These are phyloP conservation scores for Leptinotarsa texana DNA, from an alignment of 1,140 invertebrate genomes.

Conservation along the genomic window DNA sequence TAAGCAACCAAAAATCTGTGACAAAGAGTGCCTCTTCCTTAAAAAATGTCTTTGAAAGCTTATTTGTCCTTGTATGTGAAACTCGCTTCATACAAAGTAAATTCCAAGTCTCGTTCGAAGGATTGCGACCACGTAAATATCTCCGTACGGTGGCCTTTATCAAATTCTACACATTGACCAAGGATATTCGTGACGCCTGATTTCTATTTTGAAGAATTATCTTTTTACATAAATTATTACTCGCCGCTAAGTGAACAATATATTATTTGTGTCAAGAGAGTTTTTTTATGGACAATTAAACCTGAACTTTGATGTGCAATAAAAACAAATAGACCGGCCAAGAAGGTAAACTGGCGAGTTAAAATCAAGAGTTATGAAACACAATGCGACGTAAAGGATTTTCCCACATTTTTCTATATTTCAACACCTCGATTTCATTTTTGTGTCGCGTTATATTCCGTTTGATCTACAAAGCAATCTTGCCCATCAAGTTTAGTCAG, in stretches of 20 bases:
- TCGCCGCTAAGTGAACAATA: slow-evolving; percentile 15
- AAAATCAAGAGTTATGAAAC: background rate
- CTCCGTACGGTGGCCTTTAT: background rate
- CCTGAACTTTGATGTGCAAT: slow-evolving; percentile 16
- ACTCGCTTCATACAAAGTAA: too few species aligned
- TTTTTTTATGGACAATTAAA: slow-evolving; percentile 14
- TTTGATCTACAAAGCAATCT: too few species aligned
- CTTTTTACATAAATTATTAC: slow-evolving; percentile 18
- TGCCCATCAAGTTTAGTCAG: too few species aligned
- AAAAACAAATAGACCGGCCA: background rate
- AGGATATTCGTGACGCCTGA: slow-evolving; percentile 9
- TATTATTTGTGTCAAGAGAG: slow-evolving; percentile 20
- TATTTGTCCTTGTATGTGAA: too few species aligned
- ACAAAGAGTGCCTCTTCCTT: too few species aligned
- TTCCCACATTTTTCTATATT: background rate
- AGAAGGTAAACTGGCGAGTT: background rate
- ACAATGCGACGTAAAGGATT: background rate
- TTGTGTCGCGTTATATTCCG: too few species aligned
- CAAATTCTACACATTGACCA: slow-evolving; percentile 11
- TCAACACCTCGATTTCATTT: too few species aligned
- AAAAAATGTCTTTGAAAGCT: too few species aligned
- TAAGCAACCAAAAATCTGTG: too few species aligned
- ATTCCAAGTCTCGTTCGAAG: too few species aligned
- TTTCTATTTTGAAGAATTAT: slow-evolving; percentile 16
- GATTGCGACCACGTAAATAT: background rate